These are phyloP conservation scores for Drosophila bocqueti DNA, from an alignment of 1,140 invertebrate species.

Conservation along the genomic window DNA sequence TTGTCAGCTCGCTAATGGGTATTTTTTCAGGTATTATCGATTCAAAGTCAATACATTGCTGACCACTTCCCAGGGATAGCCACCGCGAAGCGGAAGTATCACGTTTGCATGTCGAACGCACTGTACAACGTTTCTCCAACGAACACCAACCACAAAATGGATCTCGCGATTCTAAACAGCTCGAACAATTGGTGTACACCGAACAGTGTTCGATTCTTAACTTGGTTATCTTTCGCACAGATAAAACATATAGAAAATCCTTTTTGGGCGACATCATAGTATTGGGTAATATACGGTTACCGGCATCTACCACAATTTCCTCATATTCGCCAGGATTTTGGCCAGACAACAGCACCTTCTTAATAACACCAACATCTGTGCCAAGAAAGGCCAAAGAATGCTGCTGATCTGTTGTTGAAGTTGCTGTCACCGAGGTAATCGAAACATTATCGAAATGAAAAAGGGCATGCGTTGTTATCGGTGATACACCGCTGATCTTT, in stretches of 20 bases:
- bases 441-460: constrained; percentile 92
- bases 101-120: constrained; percentile 94
- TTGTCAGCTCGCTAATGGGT: constrained; percentile 93
- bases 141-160: constrained; percentile 99
- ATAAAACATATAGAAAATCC: constrained; percentile 91
- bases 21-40: constrained; percentile 95
- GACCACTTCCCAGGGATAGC: constrained; percentile 95
- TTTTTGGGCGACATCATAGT: constrained; percentile 92
- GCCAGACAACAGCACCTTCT: constrained; percentile 91
- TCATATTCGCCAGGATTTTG: constrained; percentile 91
- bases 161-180: constrained; percentile 96
- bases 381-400: constrained; percentile 97
- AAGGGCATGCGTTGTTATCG: constrained; percentile 90
- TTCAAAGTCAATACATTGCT: constrained; percentile 98
- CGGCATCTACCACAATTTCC: constrained; percentile 89
- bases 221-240: constrained; percentile 92
- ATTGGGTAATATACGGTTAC: constrained; percentile 92
- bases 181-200: constrained; percentile 94
- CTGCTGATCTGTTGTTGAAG: constrained; percentile 90
- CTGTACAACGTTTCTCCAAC: constrained; percentile 96
- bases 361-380: constrained; percentile 91
- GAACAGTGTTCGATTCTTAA: constrained; percentile 96
- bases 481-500: constrained; percentile 95
- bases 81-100: constrained; percentile 96
- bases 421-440: constrained; percentile 92